Evolutionary conservation across 1,140 invertebrate genomes (phyloP), one percentile per base, ranked within the genome.

Genomic region (Drosophila sproati): DNA sequence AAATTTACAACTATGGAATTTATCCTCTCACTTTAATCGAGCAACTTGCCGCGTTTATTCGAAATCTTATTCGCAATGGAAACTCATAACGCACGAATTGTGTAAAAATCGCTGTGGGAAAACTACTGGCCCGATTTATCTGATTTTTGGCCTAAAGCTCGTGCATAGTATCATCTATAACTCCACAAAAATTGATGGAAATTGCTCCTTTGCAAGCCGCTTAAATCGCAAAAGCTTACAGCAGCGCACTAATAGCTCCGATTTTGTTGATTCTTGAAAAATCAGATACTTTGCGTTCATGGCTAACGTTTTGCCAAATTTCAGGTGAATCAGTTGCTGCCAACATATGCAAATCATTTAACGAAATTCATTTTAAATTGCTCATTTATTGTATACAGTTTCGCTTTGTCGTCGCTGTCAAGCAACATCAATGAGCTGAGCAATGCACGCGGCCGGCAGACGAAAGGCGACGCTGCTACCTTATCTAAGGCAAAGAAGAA

Each of bases 291-390:
- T 73, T 6, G 3, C 8, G 0, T 0, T 1, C 2, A 29, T 12
- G 31, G 1, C 48, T 82, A 73, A 1, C 0, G 3, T 35, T 50
- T 29, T 48, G n/a, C 63, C 8, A 1, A 48, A 64, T 74, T 37
- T 70, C 0, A 51, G 4, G 6, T 0, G 34, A 77, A 80, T 82
- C 7, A 0, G 20, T 43, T 4, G 0, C 5, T 12, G 7, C 59
- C 51, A 73, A 77, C 37, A 60, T 55, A 59, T 50, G 28, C 28
- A 91, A 91, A 90, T 63, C 59, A 91, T 67, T 91, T 91, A 91
- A 69, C 54, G 55, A 91, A 91, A 73, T 75, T 73, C 80, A 83
- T 69, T 88, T 91, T 91, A 91, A 91, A 91, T 91, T 68, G 55
- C 73, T 1, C 68, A 56, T 63, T 68, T 52, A 64, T 73, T 78